phyloP scores from a whole-genome alignment of 2,888 invertebrate genomes.

The Tanytarsus gracilentus region DNA sequence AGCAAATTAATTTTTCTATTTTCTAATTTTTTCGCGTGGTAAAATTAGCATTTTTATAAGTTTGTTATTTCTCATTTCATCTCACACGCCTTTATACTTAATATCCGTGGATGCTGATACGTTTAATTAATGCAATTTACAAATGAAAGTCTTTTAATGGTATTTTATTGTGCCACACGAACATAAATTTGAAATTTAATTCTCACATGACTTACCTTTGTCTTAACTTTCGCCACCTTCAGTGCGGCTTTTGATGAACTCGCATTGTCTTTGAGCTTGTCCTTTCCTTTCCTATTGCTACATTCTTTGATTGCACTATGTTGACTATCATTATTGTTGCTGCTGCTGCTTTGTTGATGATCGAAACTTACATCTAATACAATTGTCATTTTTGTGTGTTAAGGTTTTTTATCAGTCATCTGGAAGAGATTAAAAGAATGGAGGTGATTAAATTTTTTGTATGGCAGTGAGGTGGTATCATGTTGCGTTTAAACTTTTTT shows the following conservation, averaged over 20 bases:
- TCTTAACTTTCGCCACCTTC: conserved; percentile 26
- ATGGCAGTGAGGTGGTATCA: no score
- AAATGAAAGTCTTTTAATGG: no score
- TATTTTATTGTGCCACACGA: not conserved
- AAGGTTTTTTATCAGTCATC: conserved; percentile 12
- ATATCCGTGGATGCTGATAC: no score
- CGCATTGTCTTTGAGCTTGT: not conserved
- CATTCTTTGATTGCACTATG: conserved; percentile 24
- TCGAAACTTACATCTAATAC: conserved; percentile 28
- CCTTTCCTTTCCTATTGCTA: conserved; percentile 25
- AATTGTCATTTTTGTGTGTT: conserved; percentile 17
- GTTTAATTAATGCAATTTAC: no score
- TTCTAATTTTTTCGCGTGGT: not conserved
- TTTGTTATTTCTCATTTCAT: not conserved
- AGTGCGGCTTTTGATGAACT: conserved; percentile 10
- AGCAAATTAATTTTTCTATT: no score
- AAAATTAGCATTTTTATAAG: not conserved
- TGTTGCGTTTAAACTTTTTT: no score
- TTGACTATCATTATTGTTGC: conserved; percentile 8
- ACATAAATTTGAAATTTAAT: not conserved
- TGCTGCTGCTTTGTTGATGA: conserved; percentile 18
- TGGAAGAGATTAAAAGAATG: not conserved
- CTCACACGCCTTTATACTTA: no score
- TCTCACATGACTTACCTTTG: conserved; percentile 20
- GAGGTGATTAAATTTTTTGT: no score